phyloP scores from a whole-genome alignment of 2,113 vertebrate species.

The Seriola aureovittata region DNA sequence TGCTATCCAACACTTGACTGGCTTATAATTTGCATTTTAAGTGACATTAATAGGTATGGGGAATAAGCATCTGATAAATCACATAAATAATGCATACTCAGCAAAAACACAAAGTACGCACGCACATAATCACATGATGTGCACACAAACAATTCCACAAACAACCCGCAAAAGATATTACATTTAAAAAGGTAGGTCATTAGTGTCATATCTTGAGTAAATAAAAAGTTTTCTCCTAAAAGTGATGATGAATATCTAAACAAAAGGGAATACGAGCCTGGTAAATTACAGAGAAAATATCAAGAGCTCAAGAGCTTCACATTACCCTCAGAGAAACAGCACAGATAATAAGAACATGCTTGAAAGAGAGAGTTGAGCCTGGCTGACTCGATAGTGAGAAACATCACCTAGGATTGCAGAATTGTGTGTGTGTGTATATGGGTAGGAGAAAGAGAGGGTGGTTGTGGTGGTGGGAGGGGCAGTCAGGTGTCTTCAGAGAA shows the following conservation, averaged over 20 bases:
- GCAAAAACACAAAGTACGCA: constrained; percentile 51
- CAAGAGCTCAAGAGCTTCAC: constrained; percentile 13
- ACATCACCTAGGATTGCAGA: constrained; percentile 23
- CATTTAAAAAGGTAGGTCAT: constrained; percentile 22
- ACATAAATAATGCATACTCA: constrained; percentile 58
- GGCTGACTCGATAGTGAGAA: constrained; percentile 34
- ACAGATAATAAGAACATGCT: neutral
- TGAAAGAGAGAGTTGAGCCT: constrained; percentile 20
- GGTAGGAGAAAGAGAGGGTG: neutral
- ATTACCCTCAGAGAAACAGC: constrained; percentile 36
- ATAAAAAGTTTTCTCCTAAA: constrained; percentile 40
- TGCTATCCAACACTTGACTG: constrained; percentile 69
- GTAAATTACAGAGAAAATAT: constrained; percentile 21
- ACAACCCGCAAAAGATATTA: neutral
- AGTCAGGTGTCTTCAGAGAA: constrained; percentile 39
- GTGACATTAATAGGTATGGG: constrained; percentile 76
- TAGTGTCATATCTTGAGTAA: constrained; percentile 20
- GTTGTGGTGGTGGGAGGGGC: constrained; percentile 1
- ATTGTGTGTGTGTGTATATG: neutral
- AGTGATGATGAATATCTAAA: constrained; percentile 43
- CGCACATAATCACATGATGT: constrained; percentile 26
- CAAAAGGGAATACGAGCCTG: constrained; percentile 4
- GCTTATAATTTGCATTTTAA: constrained; percentile 82
- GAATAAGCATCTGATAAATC: constrained; percentile 74
- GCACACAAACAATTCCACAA: constrained; percentile 27